Percentiles rank a stretch among this genome's conserved stretches.
These are phyloP conservation scores for Callocephalon fimbriatum DNA, from an alignment of 2,113 vertebrate species.

Conservation along the genomic window DNA sequence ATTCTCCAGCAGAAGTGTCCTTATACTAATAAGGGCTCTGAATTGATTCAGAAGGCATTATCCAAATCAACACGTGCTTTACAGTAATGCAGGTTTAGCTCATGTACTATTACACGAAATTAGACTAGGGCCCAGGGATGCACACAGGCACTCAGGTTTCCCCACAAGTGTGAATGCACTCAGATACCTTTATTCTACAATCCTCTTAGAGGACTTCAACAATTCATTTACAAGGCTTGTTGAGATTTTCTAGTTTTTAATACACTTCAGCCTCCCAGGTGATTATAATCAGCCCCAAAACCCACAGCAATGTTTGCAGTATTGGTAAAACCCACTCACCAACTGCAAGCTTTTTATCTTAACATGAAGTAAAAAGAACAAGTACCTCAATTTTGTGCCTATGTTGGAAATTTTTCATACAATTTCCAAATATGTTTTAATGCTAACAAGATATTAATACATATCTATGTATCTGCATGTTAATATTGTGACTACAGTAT, in stretches of 20 bases:
- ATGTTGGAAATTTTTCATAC: not conserved
- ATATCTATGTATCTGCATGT: not conserved
- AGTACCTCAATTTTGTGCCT: not conserved
- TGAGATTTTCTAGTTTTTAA: constrained; percentile 16
- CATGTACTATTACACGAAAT: not conserved
- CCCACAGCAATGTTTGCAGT: not conserved
- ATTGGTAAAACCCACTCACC: not conserved
- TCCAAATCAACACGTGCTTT: not conserved
- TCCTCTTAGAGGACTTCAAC: not conserved
- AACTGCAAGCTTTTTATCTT: not conserved
- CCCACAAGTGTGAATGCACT: not conserved
- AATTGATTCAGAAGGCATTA: not conserved
- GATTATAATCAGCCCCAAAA: not conserved
- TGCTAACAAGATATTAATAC: not conserved
- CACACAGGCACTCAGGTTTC: not conserved
- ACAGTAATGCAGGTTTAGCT: not conserved
- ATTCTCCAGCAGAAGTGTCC: not conserved
- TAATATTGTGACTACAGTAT: not conserved
- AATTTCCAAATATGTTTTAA: not conserved
- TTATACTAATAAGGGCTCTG: not conserved
- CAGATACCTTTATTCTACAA: not conserved
- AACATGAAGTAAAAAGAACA: not conserved
- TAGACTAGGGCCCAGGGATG: not conserved
- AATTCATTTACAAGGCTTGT: not conserved
- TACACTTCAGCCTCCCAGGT: not conserved